These are phyloP conservation scores for Xestia xanthographa DNA, from an alignment of 2,888 invertebrate species.

Conservation along the genomic window DNA sequence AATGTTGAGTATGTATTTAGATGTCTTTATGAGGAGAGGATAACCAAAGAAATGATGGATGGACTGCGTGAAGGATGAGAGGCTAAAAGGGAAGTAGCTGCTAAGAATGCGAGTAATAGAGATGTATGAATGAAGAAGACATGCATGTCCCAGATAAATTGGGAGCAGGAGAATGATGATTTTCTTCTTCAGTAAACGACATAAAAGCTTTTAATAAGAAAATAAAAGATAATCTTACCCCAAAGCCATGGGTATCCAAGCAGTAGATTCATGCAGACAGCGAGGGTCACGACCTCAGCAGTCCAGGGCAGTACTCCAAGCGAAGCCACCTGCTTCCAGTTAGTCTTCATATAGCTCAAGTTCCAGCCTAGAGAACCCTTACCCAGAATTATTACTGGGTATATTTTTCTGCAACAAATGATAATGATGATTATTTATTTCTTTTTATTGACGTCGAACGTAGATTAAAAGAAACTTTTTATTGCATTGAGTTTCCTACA, in stretches of 20 bases:
- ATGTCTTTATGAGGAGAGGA: too few relatives aligned
- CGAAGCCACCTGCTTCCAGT: slow-evolving; percentile 80
- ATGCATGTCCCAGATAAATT: too few relatives aligned
- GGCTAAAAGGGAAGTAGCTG: too few relatives aligned
- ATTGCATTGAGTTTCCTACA: background rate
- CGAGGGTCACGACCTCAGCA: slow-evolving; percentile 79
- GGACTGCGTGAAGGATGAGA: too few relatives aligned
- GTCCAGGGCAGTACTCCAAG: slow-evolving; percentile 85
- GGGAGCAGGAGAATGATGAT: too few relatives aligned
- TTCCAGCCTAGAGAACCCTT: slow-evolving; percentile 86
- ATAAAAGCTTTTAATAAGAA: background rate
- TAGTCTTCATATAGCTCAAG: slow-evolving; percentile 78
- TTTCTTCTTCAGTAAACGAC: background rate
- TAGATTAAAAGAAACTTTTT: background rate
- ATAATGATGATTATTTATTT: background rate
- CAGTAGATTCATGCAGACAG: slow-evolving; percentile 78
- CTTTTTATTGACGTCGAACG: background rate
- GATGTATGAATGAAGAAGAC: too few relatives aligned
- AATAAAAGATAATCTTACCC: slow-evolving; percentile 72
- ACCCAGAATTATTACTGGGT: slow-evolving; percentile 85
- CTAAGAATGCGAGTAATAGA: too few relatives aligned
- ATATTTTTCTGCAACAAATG: slow-evolving; percentile 79
- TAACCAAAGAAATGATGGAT: too few relatives aligned
- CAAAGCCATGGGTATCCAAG: slow-evolving; percentile 85
- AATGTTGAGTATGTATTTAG: too few relatives aligned